Evolutionary conservation across 1,140 invertebrate species (phyloP).

Genomic region (Bombus waltoni): DNA sequence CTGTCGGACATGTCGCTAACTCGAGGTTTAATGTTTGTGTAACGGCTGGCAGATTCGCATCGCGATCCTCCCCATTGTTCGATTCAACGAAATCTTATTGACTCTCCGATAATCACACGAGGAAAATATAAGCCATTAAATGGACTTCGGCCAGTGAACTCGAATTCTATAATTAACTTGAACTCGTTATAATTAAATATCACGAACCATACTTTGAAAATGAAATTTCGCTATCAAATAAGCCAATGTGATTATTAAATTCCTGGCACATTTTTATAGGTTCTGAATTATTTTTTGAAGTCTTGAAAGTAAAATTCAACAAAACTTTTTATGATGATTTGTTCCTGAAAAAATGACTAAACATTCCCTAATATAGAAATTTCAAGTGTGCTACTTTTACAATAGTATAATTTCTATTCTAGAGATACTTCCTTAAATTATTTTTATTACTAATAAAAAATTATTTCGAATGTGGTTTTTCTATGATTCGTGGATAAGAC

Average conservation of each 20-base stretch:
- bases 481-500: too few relatives aligned
- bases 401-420: too few relatives aligned
- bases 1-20: slow-evolving; percentile 33
- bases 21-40: slow-evolving; percentile 41
- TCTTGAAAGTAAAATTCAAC: background rate
- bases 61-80: slow-evolving; percentile 22
- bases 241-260: background rate
- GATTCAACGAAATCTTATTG: background rate
- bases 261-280: background rate
- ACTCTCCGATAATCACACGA: too few relatives aligned
- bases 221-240: background rate
- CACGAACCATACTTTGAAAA: background rate
- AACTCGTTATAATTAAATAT: background rate
- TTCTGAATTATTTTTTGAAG: background rate
- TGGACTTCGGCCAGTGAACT: background rate
- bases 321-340: background rate
- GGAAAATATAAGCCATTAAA: background rate
- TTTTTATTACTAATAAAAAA: too few relatives aligned
- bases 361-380: too few relatives aligned
- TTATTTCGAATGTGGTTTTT: too few relatives aligned
- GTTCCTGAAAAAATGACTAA: too few relatives aligned
- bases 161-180: background rate
- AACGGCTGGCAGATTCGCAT: slow-evolving; percentile 37
- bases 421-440: too few relatives aligned
- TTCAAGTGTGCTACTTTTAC: too few relatives aligned